Conservation (phyloP, 2,888 invertebrate species). For the Molorchus minor region DNA sequence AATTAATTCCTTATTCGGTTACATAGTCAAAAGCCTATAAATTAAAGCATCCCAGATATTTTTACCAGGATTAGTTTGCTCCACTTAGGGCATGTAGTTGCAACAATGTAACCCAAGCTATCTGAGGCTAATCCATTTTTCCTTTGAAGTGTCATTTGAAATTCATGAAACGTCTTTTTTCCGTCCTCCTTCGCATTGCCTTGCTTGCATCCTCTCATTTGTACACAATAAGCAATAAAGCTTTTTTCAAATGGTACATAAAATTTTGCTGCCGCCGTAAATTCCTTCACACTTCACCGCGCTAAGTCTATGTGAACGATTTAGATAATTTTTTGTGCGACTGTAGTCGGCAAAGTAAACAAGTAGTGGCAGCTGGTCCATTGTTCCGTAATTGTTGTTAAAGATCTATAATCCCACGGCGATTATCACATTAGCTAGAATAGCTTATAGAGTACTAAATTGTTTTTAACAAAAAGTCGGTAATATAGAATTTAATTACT, state of each 20-base stretch:
- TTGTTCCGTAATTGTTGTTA: conserved; percentile 9
- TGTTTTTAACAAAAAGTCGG: too few relatives aligned
- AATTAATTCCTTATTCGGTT: too few relatives aligned
- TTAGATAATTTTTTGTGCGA: neutral
- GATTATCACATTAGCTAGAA: neutral
- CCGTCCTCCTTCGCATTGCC: neutral
- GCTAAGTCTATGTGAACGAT: conserved; percentile 6
- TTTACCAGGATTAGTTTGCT: too few relatives aligned
- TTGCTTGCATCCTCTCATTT: conserved; percentile 4
- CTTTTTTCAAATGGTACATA: conserved; percentile 9
- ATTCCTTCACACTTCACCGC: conserved; percentile 9
- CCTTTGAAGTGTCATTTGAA: neutral
- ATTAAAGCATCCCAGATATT: too few relatives aligned
- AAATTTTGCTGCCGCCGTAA: conserved; percentile 12
- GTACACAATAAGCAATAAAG: conserved; percentile 14
- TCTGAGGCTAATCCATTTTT: neutral
- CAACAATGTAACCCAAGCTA: neutral
- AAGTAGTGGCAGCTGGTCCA: neutral
- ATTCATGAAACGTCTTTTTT: conserved; percentile 15
- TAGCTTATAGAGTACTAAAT: too few relatives aligned
- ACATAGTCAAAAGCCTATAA: too few relatives aligned
- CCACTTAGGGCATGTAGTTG: too few relatives aligned
- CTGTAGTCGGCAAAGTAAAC: neutral
- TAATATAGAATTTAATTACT: too few relatives aligned
- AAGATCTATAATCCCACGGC: neutral